Percentiles rank a stretch among this genome's conserved stretches.
phyloP scores from a whole-genome alignment of 1,140 invertebrate species.

The Sycobia sp. region DNA sequence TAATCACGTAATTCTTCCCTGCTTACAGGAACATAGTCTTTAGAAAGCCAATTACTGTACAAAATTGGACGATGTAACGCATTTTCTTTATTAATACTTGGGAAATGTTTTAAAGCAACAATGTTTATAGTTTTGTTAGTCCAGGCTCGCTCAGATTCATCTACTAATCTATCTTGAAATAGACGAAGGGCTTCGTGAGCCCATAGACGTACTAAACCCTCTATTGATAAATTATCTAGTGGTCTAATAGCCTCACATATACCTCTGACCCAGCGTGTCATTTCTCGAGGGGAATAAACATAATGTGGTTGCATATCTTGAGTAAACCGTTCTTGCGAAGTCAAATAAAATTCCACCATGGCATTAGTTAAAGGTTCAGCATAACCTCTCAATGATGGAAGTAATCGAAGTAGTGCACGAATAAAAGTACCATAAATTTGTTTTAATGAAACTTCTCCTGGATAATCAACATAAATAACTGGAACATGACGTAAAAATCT shows the following conservation, averaged over 20 bases:
- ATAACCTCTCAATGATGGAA: slow-evolving; percentile 87
- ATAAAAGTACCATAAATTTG: slow-evolving; percentile 99
- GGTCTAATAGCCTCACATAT: slow-evolving; percentile 98
- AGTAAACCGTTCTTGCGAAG: slow-evolving; percentile 96
- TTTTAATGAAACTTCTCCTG: slow-evolving; percentile 94
- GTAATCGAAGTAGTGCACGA: slow-evolving; percentile 89
- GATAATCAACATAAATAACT: slow-evolving; percentile 99
- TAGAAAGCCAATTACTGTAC: slow-evolving; percentile 98
- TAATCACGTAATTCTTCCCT: slow-evolving; percentile 95
- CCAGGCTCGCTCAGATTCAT: slow-evolving; percentile 93
- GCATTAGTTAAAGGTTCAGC: slow-evolving; percentile 96
- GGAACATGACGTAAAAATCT: slow-evolving; percentile 93
- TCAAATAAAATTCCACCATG: slow-evolving; percentile 98
- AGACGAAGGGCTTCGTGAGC: slow-evolving; percentile 97
- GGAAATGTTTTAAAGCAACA: slow-evolving; percentile 95
- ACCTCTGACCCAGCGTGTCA: slow-evolving; percentile 98
- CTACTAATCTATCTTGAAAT: slow-evolving; percentile 96
- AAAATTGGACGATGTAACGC: slow-evolving; percentile 90
- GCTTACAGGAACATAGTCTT: slow-evolving; percentile 97
- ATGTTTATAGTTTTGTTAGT: slow-evolving; percentile 97
- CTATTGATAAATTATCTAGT: slow-evolving; percentile 86
- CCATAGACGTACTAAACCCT: slow-evolving; percentile 96
- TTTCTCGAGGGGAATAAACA: slow-evolving; percentile 98
- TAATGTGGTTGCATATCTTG: slow-evolving; percentile 99
- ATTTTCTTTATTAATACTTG: slow-evolving; percentile 83